phyloP scores from a whole-genome alignment of 2,888 invertebrate species.

The Dendrolimus houi region DNA sequence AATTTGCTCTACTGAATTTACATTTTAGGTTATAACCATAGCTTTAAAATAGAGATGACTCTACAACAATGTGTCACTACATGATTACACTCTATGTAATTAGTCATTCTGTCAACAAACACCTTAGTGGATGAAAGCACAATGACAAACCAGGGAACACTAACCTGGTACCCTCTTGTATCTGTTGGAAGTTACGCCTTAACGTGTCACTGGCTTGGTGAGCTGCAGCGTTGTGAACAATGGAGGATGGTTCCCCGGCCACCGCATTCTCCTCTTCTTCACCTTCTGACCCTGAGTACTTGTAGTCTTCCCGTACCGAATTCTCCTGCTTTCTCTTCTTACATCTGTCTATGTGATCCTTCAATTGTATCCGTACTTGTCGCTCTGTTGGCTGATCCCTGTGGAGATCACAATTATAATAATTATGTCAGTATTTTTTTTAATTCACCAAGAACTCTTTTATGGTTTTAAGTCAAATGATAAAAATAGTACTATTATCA shows the following conservation, averaged over 20 bases:
- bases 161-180: constrained; percentile 84
- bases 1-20: no score
- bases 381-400: constrained; percentile 98
- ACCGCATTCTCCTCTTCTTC: constrained; percentile 96
- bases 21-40: no score
- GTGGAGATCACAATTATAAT: constrained; percentile 9
- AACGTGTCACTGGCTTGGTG: constrained; percentile 93
- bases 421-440: no score
- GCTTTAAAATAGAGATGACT: no score
- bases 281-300: constrained; percentile 97
- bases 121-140: no score
- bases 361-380: constrained; percentile 98
- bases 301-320: constrained; percentile 83
- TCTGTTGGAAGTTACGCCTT: constrained; percentile 97
- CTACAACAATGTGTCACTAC: no score
- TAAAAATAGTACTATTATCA: no score
- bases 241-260: constrained; percentile 96
- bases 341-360: constrained; percentile 98
- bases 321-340: constrained; percentile 96
- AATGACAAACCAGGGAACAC: constrained; percentile 6
- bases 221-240: constrained; percentile 88
- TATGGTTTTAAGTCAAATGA: no score
- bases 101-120: no score
- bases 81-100: no score
- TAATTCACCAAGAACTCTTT: no score